Evolutionary conservation across 2,113 vertebrate species (phyloP), one percentile per base, ranked within the genome.

Genomic region (Forbesichthys agassizii): DNA sequence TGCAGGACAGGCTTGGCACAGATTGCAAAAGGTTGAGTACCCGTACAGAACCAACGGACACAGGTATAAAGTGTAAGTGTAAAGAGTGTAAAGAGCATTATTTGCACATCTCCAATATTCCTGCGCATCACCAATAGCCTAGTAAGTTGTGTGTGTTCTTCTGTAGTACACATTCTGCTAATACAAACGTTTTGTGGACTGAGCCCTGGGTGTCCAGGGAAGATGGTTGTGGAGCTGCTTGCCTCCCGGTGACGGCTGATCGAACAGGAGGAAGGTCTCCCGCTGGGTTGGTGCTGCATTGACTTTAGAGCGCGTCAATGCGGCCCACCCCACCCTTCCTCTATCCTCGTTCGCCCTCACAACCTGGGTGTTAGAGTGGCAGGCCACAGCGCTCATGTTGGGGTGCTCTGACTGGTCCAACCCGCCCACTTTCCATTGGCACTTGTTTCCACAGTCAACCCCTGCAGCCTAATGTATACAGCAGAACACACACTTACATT

Each of bases 241-340:
- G 49, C 69, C 66, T 77, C 74, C 82, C 71, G 11, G 73, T 73
- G 78, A 83, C 36, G 68, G 86, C 76, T 87, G 84, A 90, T 86
- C 61, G 68, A 84, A 86, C 54, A 64, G 69, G 78, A 68, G 78
- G 65, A 78, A 61, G 81, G 77, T 79, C 83, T 84, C 86, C 74
- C 61, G 83, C 78, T 82, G 82, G 74, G 73, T 80, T 64, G 75
- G 77, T 82, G 73, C 75, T 8, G 83, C 79, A 81, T 84, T 74
- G 60, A 78, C 81, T 78, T 85, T 85, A 85, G 76, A 82, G 70
- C 61, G 42, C 61, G 61, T 77, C 64, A 62, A 70, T 62, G 71
- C 13, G 57, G 81, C 68, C 64, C 83, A 70, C 80, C 48, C 62
- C 20, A n/a, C 61, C 11, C 61, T 11, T 2, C 7, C 58, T 60